A percentile compares a stretch with the other conserved stretches of the same genome.
These are phyloP conservation scores for Salarias fasciatus DNA, from an alignment of 2,797 vertebrate genomes.

Conservation along the genomic window DNA sequence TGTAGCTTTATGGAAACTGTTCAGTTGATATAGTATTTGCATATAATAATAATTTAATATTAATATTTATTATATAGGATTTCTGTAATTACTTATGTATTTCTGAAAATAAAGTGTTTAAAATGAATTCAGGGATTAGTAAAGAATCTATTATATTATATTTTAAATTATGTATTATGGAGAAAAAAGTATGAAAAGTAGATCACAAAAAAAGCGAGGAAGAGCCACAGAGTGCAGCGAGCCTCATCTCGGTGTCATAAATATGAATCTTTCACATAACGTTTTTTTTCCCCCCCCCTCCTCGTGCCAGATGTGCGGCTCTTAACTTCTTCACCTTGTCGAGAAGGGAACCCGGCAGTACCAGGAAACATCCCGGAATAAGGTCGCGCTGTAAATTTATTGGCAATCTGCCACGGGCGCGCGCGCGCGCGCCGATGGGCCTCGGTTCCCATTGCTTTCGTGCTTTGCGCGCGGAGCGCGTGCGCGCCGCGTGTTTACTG, in stretches of 20 bases:
- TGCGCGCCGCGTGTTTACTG: constrained; percentile 76
- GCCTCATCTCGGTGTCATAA: not conserved
- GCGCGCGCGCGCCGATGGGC: constrained; percentile 56
- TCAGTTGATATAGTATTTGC: too few relatives aligned
- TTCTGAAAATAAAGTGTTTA: too few relatives aligned
- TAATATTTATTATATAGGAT: too few relatives aligned
- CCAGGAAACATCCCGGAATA: constrained; percentile 86
- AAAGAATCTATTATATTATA: too few relatives aligned
- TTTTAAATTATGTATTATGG: too few relatives aligned
- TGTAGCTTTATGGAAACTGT: too few relatives aligned
- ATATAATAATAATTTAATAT: too few relatives aligned
- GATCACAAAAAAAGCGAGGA: not conserved
- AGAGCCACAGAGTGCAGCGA: not conserved
- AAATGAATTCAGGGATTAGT: too few relatives aligned
- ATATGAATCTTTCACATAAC: not conserved
- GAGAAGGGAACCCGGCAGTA: constrained; percentile 78
- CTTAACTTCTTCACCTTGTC: constrained; percentile 80
- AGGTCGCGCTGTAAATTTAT: constrained; percentile 84
- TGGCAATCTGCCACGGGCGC: constrained; percentile 75
- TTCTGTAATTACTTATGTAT: too few relatives aligned
- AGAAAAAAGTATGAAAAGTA: too few relatives aligned
- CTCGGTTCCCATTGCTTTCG: too few relatives aligned
- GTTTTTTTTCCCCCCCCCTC: not conserved
- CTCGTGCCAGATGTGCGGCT: constrained; percentile 25
- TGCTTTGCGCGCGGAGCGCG: constrained; percentile 44